These are phyloP conservation scores for Drusus annulatus DNA, from an alignment of 1,140 invertebrate genomes.

Conservation along the genomic window DNA sequence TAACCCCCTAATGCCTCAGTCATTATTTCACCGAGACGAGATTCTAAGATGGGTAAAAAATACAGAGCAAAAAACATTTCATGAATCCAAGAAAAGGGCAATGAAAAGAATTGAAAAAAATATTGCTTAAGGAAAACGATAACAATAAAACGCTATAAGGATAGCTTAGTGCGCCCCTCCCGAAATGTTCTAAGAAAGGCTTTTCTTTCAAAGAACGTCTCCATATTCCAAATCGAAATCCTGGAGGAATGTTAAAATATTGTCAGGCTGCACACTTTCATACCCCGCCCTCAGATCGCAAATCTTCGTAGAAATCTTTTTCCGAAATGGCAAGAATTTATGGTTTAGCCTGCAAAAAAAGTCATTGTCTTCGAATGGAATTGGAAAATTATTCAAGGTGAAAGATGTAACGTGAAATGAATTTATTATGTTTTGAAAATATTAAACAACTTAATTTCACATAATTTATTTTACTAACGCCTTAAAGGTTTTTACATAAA, in stretches of 20 bases:
- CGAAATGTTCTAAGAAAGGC: background rate
- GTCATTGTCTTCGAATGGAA: background rate
- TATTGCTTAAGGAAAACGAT: constrained; percentile 33
- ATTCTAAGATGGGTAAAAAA: no score
- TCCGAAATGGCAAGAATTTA: background rate
- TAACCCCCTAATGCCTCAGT: no score
- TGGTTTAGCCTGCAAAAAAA: background rate
- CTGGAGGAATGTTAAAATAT: constrained; percentile 30
- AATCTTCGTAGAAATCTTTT: background rate
- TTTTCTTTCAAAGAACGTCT: constrained; percentile 34
- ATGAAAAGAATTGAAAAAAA: constrained; percentile 22
- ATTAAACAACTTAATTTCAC: no score
- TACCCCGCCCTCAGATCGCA: background rate
- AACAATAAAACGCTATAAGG: constrained; percentile 36
- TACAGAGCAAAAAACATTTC: no score
- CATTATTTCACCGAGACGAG: no score
- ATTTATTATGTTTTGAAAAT: no score
- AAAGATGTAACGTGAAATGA: no score
- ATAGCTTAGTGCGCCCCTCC: constrained; percentile 4
- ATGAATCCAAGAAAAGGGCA: background rate
- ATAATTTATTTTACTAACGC: no score
- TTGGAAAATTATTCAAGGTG: no score
- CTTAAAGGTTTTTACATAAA: no score
- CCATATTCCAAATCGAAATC: constrained; percentile 41
- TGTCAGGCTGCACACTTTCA: constrained; percentile 31